phyloP scores from a whole-genome alignment of 2,888 invertebrate species.

The Thereva nobilitata region DNA sequence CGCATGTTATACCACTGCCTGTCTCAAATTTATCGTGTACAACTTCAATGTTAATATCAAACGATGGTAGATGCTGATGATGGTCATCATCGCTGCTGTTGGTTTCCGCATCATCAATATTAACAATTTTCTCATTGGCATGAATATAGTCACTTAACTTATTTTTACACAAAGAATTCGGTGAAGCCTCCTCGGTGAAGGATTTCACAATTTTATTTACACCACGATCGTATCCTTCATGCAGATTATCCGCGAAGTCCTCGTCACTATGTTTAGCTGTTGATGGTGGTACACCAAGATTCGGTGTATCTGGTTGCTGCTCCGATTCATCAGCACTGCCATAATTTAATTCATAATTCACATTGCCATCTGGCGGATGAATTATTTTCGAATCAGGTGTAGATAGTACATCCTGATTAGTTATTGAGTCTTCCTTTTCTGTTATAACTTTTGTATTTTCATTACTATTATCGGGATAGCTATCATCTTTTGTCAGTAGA shows the following conservation, averaged over 20 bases:
- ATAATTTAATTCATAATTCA: neutral
- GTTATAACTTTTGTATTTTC: neutral
- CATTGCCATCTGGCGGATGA: neutral
- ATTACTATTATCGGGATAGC: neutral
- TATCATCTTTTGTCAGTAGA: constrained; percentile 29
- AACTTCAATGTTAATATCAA: constrained; percentile 47
- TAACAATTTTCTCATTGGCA: constrained; percentile 15
- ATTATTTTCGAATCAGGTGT: neutral
- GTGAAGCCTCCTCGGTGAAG: constrained; percentile 1
- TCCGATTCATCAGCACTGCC: neutral
- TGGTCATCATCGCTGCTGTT: neutral
- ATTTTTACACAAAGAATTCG: constrained; percentile 15
- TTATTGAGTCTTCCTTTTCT: neutral
- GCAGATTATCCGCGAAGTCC: neutral
- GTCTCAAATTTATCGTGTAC: constrained; percentile 50
- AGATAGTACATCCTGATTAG: no score
- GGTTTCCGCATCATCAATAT: constrained; percentile 12
- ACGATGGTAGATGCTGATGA: constrained; percentile 18
- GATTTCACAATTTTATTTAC: constrained; percentile 5
- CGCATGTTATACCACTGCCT: constrained; percentile 48
- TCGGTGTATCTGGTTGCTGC: neutral
- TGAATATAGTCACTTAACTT: constrained; percentile 21
- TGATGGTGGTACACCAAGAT: neutral
- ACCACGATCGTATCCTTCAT: neutral
- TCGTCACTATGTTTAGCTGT: neutral